phyloP scores from a whole-genome alignment of 2,888 invertebrate genomes.

The Ptilodon capucinus region DNA sequence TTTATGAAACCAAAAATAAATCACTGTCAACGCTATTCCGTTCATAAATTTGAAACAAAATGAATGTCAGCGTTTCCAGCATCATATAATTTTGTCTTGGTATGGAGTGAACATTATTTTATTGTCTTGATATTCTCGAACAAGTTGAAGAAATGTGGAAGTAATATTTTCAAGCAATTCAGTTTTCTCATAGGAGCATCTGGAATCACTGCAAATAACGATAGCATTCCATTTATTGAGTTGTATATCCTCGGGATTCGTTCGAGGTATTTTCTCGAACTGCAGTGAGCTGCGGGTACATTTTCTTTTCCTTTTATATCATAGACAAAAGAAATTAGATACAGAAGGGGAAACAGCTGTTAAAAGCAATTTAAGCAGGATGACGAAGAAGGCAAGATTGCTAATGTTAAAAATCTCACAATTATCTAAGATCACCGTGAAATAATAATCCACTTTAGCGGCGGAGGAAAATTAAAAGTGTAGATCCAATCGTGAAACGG shows the following conservation, averaged over 20 bases:
- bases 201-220: conserved; percentile 54
- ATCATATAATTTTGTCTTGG: conserved; percentile 30
- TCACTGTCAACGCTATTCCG: conserved; percentile 24
- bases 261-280: conserved; percentile 25
- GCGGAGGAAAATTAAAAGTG: conserved; percentile 52
- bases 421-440: conserved; percentile 39
- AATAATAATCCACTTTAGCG: conserved; percentile 24
- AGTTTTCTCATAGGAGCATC: conserved; percentile 41
- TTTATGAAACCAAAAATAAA: conserved; percentile 29
- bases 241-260: conserved; percentile 44
- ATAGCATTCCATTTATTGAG: conserved; percentile 39
- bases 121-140: conserved; percentile 18
- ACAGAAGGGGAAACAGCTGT: background rate
- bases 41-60: conserved; percentile 32
- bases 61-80: conserved; percentile 27
- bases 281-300: background rate
- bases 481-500: conserved; percentile 18
- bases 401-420: conserved; percentile 34
- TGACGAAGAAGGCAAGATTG: conserved; percentile 10
- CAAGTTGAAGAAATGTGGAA: conserved; percentile 36
- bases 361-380: background rate
- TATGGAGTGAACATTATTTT: conserved; percentile 30
- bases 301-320: background rate
- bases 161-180: conserved; percentile 43
- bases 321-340: background rate